Evolutionary conservation across 2,113 vertebrate genomes (phyloP), one percentile per base, ranked within the genome.

Genomic region (Entomyzon cyanotis): DNA sequence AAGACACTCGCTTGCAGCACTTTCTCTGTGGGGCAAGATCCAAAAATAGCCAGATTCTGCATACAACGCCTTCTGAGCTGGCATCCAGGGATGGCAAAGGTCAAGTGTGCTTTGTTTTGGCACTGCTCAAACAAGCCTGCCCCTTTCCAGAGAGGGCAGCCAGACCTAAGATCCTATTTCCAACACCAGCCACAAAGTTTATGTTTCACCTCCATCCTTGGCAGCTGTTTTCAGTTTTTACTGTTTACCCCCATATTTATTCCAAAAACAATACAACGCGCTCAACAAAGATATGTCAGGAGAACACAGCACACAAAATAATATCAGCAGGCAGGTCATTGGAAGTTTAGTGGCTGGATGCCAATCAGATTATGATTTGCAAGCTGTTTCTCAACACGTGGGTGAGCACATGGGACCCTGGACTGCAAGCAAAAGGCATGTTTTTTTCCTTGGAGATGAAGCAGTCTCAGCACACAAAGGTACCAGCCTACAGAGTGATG

Each of bases 191-290:
- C 58, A 46, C 89, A 33, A 68, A 84, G 83, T 83, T 81, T 50
- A 52, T 60, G 79, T 56, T 77, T 71, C 87, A 83, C 69, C 76
- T 89, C 60, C 80, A 64, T 49, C 50, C 78, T 28, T 60, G 91
- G 83, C n/a, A 3, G 62, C 11, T 73, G 64, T 87, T 95, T 70
- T 71, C 59, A 87, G 50, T 49, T 94, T 78, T 76, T 56, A 77
- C 62, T 78, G 85, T 80, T 91, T 78, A 73, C 89, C 77, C 71
- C 89, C 52, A 50, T 74, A 88, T 97, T 95, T 84, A 95, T 92
- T 76, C 71, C 73, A 18, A 93, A 95, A 95, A 87, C 69, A 96
- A 37, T 8, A 53, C 55, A 92, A 31, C 2, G 15, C 87, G 73
- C 74, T 94, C 67, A 74, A 58, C 28, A 33, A 82, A 89, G 93